A percentile compares a stretch with the other conserved stretches of the same genome.
These are phyloP conservation scores for Aphrocallistes beatrix DNA, from an alignment of 37 sponge, comb jelly and placozoan genomes.

Conservation along the genomic window DNA sequence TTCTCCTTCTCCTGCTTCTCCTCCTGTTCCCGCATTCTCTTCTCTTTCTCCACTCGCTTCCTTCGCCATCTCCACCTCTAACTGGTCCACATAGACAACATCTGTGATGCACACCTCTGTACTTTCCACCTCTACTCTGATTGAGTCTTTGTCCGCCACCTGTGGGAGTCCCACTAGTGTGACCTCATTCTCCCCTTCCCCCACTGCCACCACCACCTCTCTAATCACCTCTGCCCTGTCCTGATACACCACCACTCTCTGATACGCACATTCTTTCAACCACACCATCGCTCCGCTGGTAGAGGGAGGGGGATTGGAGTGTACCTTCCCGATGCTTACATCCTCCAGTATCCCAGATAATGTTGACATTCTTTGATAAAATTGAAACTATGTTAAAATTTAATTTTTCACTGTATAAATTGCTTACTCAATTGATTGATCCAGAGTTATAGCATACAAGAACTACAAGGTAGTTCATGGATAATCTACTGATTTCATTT, in stretches of 20 bases:
- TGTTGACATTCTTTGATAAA: not conserved
- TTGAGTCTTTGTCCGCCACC: not conserved
- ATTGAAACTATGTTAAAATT: too few species aligned
- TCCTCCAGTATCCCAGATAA: not conserved
- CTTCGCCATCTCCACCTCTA: not conserved
- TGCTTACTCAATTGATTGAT: too few species aligned
- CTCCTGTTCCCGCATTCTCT: not conserved
- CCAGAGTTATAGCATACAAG: too few species aligned
- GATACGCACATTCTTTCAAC: not conserved
- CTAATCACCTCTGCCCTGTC: constrained; percentile 12
- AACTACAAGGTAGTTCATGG: too few species aligned
- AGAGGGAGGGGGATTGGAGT: not conserved
- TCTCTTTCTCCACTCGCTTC: not conserved
- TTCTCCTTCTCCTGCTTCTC: not conserved
- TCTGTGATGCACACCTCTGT: constrained; percentile 1
- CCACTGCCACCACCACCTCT: not conserved
- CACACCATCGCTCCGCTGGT: not conserved
- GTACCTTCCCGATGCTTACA: not conserved
- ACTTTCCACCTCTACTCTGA: not conserved
- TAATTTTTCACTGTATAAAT: too few species aligned
- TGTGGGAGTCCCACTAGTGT: constrained; percentile 9
- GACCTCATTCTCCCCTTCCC: constrained; percentile 10
- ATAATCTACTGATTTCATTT: too few species aligned
- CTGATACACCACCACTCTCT: constrained; percentile 17
- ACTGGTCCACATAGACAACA: not conserved